Conservation (phyloP, 2,113 vertebrate species). For the Struthio camelus region DNA sequence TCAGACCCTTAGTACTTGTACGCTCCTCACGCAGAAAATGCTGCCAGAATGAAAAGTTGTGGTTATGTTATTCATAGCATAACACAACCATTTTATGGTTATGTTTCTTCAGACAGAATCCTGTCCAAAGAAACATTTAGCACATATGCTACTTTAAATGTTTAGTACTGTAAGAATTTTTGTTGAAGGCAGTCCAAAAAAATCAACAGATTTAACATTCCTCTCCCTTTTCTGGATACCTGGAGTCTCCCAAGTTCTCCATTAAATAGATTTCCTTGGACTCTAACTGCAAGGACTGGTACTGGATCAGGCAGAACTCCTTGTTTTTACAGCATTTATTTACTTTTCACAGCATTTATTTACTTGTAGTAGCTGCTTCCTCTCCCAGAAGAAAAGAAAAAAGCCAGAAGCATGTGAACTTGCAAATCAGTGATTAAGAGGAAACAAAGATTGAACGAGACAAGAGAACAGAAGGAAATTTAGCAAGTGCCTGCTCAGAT, state of each 20-base stretch:
- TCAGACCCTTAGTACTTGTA: background rate
- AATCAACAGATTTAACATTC: background rate
- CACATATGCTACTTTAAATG: background rate
- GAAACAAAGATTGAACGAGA: slow-evolving; percentile 27
- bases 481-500: background rate
- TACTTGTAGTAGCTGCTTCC: slow-evolving; percentile 1
- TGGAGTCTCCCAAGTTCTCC: background rate
- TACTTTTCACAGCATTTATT: slow-evolving; percentile 37
- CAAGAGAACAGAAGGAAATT: background rate
- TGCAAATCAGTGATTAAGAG: slow-evolving; percentile 36
- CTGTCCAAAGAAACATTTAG: background rate
- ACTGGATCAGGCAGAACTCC: slow-evolving; percentile 20
- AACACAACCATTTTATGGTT: background rate
- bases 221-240: background rate
- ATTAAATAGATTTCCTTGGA: slow-evolving; percentile 4
- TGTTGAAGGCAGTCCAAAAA: background rate
- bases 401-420: slow-evolving; percentile 36
- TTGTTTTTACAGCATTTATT: slow-evolving; percentile 27
- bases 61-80: background rate
- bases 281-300: background rate
- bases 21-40: background rate
- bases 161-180: background rate
- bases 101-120: background rate
- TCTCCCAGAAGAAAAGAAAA: slow-evolving; percentile 6
- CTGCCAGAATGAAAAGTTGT: background rate